phyloP scores from a whole-genome alignment of 2,113 vertebrate genomes.

The Pteronura brasiliensis region DNA sequence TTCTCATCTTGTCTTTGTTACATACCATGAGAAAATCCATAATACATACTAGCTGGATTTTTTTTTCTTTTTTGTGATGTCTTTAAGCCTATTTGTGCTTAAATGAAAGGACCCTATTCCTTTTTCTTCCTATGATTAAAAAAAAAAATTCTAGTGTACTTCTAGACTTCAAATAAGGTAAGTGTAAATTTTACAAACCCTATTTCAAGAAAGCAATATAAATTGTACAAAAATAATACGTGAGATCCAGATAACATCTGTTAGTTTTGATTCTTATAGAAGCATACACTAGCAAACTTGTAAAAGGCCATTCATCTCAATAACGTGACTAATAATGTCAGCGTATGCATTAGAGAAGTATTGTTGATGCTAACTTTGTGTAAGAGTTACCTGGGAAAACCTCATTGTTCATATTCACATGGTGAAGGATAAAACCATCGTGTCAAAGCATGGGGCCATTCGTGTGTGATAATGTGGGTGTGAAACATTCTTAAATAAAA shows the following conservation, averaged over 20 bases:
- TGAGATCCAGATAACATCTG: not conserved
- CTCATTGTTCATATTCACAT: not conserved
- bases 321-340: not conserved
- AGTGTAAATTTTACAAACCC: not conserved
- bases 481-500: conserved; percentile 24
- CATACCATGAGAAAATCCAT: not conserved
- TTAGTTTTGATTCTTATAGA: not conserved
- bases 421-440: not conserved
- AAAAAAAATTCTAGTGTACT: not conserved
- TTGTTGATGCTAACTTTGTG: not conserved
- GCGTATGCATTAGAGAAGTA: not conserved
- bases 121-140: not conserved
- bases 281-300: not conserved
- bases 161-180: not conserved
- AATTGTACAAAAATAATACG: not conserved
- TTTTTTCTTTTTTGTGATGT: not conserved
- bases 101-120: not conserved
- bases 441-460: not conserved
- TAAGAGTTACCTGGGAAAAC: not conserved
- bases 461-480: not conserved
- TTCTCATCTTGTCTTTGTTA: not conserved
- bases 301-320: not conserved
- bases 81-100: conserved; percentile 1
- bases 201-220: not conserved
- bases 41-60: not conserved